Percentiles rank a stretch among this genome's conserved stretches.
Evolutionary conservation across 2,113 vertebrate species (phyloP).

Genomic region (Eulemur rufifrons): DNA sequence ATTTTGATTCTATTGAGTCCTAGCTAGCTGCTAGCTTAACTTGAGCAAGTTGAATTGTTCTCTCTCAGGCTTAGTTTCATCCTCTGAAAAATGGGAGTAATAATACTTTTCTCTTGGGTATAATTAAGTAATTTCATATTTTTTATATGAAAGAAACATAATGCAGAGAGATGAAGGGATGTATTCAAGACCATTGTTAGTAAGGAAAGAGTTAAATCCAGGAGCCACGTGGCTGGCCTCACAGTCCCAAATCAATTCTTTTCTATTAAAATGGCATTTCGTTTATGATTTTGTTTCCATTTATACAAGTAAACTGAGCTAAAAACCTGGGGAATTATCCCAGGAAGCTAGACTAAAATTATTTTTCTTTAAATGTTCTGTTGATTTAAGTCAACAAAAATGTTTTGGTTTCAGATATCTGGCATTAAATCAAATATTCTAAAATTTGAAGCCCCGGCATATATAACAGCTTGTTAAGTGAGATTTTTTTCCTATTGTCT

Average conservation of each 20-base stretch:
- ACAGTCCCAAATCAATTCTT: neutral
- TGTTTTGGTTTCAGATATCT: neutral
- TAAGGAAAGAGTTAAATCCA: neutral
- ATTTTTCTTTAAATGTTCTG: neutral
- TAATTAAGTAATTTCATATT: neutral
- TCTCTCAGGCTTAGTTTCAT: neutral
- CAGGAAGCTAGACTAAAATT: neutral
- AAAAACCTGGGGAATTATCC: neutral
- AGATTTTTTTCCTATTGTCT: neutral
- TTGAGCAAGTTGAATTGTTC: neutral
- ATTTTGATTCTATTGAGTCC: neutral
- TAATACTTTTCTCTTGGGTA: neutral
- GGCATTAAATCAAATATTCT: neutral
- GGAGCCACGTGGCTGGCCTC: neutral
- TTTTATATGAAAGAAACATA: neutral
- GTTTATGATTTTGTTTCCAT: neutral
- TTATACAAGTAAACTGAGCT: neutral
- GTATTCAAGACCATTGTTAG: neutral
- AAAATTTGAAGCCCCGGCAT: neutral
- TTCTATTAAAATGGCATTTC: neutral
- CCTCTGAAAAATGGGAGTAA: constrained; percentile 1
- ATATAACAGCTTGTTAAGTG: neutral
- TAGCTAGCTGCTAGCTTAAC: neutral
- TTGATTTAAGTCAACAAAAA: neutral
- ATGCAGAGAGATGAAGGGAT: neutral